phyloP scores from a whole-genome alignment of 2,888 invertebrate species.

The Hanleya hanleyi region DNA sequence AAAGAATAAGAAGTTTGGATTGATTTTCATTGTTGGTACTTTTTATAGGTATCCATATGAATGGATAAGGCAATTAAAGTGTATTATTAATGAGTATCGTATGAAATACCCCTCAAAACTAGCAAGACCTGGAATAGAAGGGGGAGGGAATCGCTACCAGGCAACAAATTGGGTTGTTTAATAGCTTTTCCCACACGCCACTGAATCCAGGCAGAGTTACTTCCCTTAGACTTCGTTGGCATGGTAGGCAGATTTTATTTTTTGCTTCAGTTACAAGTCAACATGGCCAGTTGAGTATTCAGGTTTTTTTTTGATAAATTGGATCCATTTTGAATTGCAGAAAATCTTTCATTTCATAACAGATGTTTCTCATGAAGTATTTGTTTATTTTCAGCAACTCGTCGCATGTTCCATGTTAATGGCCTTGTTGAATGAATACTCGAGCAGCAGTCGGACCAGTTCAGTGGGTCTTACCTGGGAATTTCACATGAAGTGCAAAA shows the following conservation, averaged over 20 bases:
- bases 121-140: no score
- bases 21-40: no score
- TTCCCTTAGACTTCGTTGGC: no score
- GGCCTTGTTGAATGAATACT: constrained; percentile 91
- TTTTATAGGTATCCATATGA: no score
- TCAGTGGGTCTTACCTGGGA: constrained; percentile 93
- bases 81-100: no score
- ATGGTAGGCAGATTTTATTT: no score
- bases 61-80: no score
- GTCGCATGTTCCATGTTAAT: constrained; percentile 88
- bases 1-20: no score
- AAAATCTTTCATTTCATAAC: background rate
- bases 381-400: constrained; percentile 80
- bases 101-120: no score
- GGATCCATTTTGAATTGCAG: background rate
- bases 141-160: no score
- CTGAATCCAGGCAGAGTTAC: background rate
- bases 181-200: background rate
- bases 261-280: no score
- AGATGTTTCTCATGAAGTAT: background rate
- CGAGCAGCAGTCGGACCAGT: constrained; percentile 87
- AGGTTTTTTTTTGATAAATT: background rate
- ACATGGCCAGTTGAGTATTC: background rate
- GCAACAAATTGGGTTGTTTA: no score
- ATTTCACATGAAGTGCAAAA: constrained; percentile 87